Evolutionary conservation across 1,140 invertebrate genomes (phyloP), one percentile per base, ranked within the genome.

Genomic region (Cydia amplana): DNA sequence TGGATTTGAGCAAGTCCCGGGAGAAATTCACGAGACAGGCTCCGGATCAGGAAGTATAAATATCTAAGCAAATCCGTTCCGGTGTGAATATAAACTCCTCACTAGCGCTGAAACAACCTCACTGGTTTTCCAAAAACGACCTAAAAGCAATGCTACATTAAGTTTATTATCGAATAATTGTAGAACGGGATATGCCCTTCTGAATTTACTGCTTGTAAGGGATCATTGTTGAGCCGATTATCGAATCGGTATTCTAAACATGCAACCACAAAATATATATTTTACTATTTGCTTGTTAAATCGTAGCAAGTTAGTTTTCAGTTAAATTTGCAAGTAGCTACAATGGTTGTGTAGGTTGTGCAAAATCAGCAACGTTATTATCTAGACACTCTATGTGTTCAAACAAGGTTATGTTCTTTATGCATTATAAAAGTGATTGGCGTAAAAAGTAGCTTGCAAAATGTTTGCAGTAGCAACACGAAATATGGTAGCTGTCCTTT

Each of bases 21-120:
- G 51, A 51, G 49, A 55, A 55, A 18, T 55, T n/a, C 51, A 55
- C 51, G n/a, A 55, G 51, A 46, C 12, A 55, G n/a, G n/a, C n/a
- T 55, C n/a, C 18, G 51, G 51, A 55, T 55, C n/a, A 55, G 51
- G 51, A 55, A 55, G n/a, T 55, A 55, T 55, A 55, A 55, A 55
- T 55, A 55, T 55, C 51, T 55, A 55, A 55, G 5, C 51, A 55
- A 55, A 55, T 18, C n/a, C n/a, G 51, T n/a, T 18, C 2, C 14
- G 51, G 51, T 18, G 51, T 18, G 16, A 55, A 55, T 9, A 49
- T 49, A 46, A 55, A 55, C 51, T 49, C 46, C 16, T 7, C n/a
- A 55, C 51, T 55, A 18, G 12, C n/a, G 12, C 7, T 18, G 0
- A 18, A 55, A 46, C 43, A 46, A 46, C 43, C 7, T 16, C 43